phyloP scores from a whole-genome alignment of 2,888 invertebrate species.

The Chrysodeixis includens region DNA sequence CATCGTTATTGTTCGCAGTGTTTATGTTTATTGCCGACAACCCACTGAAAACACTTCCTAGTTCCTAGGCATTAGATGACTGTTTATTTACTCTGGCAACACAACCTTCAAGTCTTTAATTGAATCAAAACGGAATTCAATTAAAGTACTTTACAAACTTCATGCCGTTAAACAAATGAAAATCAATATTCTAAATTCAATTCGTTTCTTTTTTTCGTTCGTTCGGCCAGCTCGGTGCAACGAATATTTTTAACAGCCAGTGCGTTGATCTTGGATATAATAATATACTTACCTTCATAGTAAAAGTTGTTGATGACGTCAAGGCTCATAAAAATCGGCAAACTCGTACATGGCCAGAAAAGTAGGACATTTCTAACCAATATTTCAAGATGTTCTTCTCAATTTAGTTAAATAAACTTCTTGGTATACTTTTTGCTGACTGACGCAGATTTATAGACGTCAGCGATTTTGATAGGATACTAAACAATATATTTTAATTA shows the following conservation, averaged over 20 bases:
- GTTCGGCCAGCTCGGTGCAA: conserved; percentile 30
- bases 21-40: conserved; percentile 48
- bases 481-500: neutral
- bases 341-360: conserved; percentile 22
- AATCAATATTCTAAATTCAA: neutral
- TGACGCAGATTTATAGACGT: neutral
- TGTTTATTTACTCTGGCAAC: neutral
- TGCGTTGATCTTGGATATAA: conserved; percentile 25
- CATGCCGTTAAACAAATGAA: neutral
- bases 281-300: conserved; percentile 14
- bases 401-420: conserved; percentile 31
- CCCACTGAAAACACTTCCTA: conserved; percentile 57
- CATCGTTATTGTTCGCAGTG: conserved; percentile 53
- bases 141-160: neutral
- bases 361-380: conserved; percentile 24
- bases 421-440: neutral
- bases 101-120: conserved; percentile 1
- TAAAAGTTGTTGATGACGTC: conserved; percentile 44
- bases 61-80: conserved; percentile 48
- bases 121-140: neutral
- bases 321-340: conserved; percentile 22
- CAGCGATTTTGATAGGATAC: neutral
- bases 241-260: conserved; percentile 32
- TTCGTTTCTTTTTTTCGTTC: neutral
- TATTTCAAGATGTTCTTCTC: conserved; percentile 13